Base-by-base conservation (phyloP, 2,797 vertebrate species). In the Moxostoma hubbsi region DNA sequence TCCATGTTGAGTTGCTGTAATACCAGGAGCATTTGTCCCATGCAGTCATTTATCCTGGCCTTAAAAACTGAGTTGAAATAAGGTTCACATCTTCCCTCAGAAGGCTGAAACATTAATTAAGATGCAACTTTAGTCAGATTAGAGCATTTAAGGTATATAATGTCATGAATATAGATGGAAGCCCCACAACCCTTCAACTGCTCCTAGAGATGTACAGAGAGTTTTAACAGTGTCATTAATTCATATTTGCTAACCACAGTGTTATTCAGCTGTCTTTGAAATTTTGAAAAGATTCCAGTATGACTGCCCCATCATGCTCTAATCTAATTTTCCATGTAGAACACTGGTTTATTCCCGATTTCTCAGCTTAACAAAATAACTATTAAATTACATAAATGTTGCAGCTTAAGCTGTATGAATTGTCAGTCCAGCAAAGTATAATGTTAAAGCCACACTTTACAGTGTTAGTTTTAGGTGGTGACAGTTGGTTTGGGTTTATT, bases 11-110 rank as follows among this genome's bases (percentile, higher is more conserved):
- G 16, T 43, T 77, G 10, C 18, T 77, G 65, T 49, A 57, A 66
- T n/a, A 49, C 66, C 6, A 57, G 0, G 10, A 65, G 63, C 51
- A 49, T 59, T 68, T 36, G 47, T 16, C 7, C 7, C 5, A 6
- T 16, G 12, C 36, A 50, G 54, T 68, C 54, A 77, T 9, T 51
- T 68, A 77, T 51, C 12, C 54, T 68, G 46, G 43, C 59, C n/a
- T 58, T 1, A n/a, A 9, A 75, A 66, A 54, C 1, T 54, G 7
- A 24, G n/a, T 4, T 64, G 36, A 15, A 64, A 46, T 12, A 16
- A 54, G 11, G 7, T 62, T 51, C 61, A 63, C 10, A 18, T n/a
- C 4, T 46, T 9, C 13, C 24, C 8, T 46, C 15, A 36, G 5
- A 72, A 45, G 46, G 18, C 51, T 46, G 5, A 7, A 12, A 0